Evolutionary conservation across 2,888 invertebrate species (phyloP).

Genomic region (Ypsolopha scabrella): DNA sequence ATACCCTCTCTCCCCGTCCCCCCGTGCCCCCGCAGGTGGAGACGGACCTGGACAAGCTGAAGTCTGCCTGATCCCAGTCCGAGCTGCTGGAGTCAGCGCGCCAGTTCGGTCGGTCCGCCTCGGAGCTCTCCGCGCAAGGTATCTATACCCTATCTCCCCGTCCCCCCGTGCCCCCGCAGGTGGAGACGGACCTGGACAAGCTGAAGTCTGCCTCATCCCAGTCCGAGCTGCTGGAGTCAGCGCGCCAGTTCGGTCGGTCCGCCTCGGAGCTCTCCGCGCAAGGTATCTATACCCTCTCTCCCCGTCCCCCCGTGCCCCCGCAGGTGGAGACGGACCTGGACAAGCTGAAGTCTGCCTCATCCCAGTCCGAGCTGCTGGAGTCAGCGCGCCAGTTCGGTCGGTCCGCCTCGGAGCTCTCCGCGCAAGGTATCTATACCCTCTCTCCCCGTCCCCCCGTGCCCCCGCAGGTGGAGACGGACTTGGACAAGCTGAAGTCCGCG

Average conservation of each 20-base stretch:
- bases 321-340: conserved; percentile 94
- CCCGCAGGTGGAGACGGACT: conserved; percentile 93
- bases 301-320: no score
- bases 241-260: conserved; percentile 86
- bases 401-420: conserved; percentile 78
- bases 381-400: conserved; percentile 89
- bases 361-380: conserved; percentile 91
- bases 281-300: no score
- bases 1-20: no score
- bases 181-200: conserved; percentile 93
- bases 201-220: conserved; percentile 93
- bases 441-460: no score
- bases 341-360: conserved; percentile 90
- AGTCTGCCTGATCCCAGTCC: conserved; percentile 92
- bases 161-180: conserved; percentile 62
- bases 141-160: no score
- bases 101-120: conserved; percentile 85
- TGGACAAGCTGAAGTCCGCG: conserved; percentile 90
- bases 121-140: conserved; percentile 66
- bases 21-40: conserved; percentile 78
- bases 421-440: no score
- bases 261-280: conserved; percentile 73
- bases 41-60: conserved; percentile 90
- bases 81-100: conserved; percentile 92
- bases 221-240: conserved; percentile 90